phyloP scores from a whole-genome alignment of 2,888 invertebrate species.

The Melitaea athalia region DNA sequence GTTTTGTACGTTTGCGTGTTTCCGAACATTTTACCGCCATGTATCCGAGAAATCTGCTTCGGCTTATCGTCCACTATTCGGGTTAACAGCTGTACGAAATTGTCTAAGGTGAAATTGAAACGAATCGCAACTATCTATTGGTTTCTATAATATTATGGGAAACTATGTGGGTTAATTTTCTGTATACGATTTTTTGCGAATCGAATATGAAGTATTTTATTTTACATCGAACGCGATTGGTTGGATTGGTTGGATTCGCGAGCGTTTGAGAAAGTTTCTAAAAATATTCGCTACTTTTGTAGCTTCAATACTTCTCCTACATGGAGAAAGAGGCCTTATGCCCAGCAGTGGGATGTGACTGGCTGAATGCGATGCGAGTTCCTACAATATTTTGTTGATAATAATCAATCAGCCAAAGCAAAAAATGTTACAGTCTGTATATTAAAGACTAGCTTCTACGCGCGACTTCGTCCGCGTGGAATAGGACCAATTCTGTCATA shows the following conservation, averaged over 20 bases:
- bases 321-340: too few relatives aligned
- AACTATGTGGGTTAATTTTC: conserved; percentile 15
- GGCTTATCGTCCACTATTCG: conserved; percentile 38
- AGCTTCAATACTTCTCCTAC: too few relatives aligned
- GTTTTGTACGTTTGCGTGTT: conserved; percentile 33
- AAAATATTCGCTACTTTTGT: too few relatives aligned
- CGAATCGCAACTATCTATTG: conserved; percentile 46
- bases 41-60: conserved; percentile 39
- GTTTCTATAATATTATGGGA: conserved; percentile 23
- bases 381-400: too few relatives aligned
- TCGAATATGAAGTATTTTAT: not conserved
- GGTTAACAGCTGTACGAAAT: conserved; percentile 45
- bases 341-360: too few relatives aligned
- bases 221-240: not conserved
- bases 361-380: too few relatives aligned
- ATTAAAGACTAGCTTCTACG: too few relatives aligned
- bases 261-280: not conserved
- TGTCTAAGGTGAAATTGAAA: conserved; percentile 55
- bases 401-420: too few relatives aligned
- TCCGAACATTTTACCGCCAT: conserved; percentile 30
- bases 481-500: too few relatives aligned
- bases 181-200: conserved; percentile 8
- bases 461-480: too few relatives aligned
- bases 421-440: too few relatives aligned
- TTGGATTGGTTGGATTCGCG: too few relatives aligned